These are phyloP conservation scores for Stylophora pistillata DNA, from an alignment of 64 coral and sea anemone species.

Conservation along the genomic window DNA sequence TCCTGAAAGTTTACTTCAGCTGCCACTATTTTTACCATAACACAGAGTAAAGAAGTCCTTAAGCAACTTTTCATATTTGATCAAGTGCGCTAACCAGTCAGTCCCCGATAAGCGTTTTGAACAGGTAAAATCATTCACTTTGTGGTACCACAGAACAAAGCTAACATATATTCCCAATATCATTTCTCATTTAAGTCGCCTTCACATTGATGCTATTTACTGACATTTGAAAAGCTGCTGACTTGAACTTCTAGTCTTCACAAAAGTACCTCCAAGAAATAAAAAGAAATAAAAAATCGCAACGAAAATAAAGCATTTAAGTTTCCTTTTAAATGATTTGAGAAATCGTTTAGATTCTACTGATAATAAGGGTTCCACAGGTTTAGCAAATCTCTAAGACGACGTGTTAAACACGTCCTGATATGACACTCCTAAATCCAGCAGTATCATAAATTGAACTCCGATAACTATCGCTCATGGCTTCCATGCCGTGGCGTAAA, in stretches of 20 bases:
- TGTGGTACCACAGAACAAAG: not conserved
- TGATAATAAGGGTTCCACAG: no score
- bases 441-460: not conserved
- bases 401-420: not conserved
- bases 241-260: not conserved
- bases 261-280: not conserved
- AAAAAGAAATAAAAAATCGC: not conserved
- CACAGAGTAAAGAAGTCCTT: not conserved
- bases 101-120: not conserved
- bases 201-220: not conserved
- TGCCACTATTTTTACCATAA: not conserved
- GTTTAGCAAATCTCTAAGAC: no score
- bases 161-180: not conserved
- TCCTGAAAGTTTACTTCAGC: not conserved
- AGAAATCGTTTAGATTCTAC: no score
- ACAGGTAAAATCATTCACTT: not conserved
- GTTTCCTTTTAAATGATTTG: no score
- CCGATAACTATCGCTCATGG: not conserved
- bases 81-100: not conserved
- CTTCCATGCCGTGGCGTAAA: not conserved
- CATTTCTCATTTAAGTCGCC: not conserved
- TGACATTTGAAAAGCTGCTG: slow-evolving; percentile 1
- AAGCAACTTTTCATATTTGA: not conserved
- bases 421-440: not conserved
- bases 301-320: no score